Conservation (phyloP, 1,140 invertebrate species). For the Oedothorax gibbosus region DNA sequence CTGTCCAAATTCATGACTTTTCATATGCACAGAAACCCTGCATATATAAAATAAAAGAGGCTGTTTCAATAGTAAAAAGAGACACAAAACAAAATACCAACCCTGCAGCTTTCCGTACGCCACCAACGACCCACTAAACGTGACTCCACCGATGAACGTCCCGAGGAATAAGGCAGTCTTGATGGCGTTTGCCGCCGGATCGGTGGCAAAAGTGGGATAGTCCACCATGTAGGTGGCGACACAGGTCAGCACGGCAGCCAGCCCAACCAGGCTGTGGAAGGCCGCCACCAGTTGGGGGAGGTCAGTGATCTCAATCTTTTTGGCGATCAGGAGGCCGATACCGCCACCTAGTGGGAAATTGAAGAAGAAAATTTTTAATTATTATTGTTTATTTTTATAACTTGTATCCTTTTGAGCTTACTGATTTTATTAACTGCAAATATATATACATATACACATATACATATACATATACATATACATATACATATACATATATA, state of each 20-base stretch:
- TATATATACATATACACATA: too few species aligned
- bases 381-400: too few species aligned
- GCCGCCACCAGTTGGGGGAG: slow-evolving; percentile 90
- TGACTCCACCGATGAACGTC: slow-evolving; percentile 90
- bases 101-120: slow-evolving; percentile 92
- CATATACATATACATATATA: too few species aligned
- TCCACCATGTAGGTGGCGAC: slow-evolving; percentile 86
- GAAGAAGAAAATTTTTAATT: neutral
- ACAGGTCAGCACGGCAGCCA: slow-evolving; percentile 89
- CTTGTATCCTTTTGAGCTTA: too few species aligned
- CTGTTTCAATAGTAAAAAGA: neutral
- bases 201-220: slow-evolving; percentile 83
- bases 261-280: slow-evolving; percentile 89
- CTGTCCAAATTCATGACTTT: too few species aligned
- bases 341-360: slow-evolving; percentile 70
- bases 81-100: slow-evolving; percentile 58
- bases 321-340: slow-evolving; percentile 79
- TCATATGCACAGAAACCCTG: too few species aligned
- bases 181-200: slow-evolving; percentile 85
- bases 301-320: slow-evolving; percentile 88
- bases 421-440: too few species aligned
- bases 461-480: too few species aligned
- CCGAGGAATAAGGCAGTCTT: slow-evolving; percentile 89
- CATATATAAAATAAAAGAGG: too few species aligned
- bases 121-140: slow-evolving; percentile 88